Percentiles rank a stretch among this genome's conserved stretches.
Evolutionary conservation across 2,888 invertebrate species (phyloP).

Genomic region (Orchesella flavescens): DNA sequence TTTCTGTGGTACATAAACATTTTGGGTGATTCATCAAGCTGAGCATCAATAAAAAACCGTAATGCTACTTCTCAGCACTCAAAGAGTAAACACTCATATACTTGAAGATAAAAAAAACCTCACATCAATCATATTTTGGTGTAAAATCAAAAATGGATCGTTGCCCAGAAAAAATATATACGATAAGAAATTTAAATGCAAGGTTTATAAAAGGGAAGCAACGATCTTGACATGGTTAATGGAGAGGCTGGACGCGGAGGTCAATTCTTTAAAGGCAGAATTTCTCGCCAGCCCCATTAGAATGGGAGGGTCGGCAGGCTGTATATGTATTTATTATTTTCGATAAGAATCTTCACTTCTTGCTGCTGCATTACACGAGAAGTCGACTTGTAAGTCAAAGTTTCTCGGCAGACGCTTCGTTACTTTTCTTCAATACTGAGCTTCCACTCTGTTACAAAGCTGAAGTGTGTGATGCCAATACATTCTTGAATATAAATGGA

Average conservation of each 20-base stretch:
- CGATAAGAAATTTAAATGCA: slow-evolving; percentile 5
- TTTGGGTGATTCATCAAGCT: no score
- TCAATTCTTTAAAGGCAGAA: slow-evolving; percentile 44
- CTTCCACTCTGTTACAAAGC: no score
- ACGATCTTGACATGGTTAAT: slow-evolving; percentile 44
- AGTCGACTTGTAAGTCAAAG: not conserved
- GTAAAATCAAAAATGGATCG: no score
- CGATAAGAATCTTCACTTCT: slow-evolving; percentile 63
- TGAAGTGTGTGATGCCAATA: no score
- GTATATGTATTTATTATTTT: slow-evolving; percentile 66
- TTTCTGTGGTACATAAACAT: no score
- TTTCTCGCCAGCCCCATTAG: slow-evolving; percentile 68
- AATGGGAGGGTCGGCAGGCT: slow-evolving; percentile 63
- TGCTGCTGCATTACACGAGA: slow-evolving; percentile 48
- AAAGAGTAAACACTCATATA: no score
- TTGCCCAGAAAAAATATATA: not conserved
- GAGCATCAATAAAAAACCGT: no score
- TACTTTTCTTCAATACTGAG: not conserved
- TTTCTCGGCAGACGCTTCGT: slow-evolving; percentile 17
- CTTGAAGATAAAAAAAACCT: no score
- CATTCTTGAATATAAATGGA: no score
- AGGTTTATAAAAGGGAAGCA: slow-evolving; percentile 13
- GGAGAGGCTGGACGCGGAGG: slow-evolving; percentile 61
- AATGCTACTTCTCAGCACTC: no score
- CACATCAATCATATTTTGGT: no score